These are phyloP conservation scores for Actenoides lindsayi DNA, from an alignment of 2,113 vertebrate species.

Conservation along the genomic window DNA sequence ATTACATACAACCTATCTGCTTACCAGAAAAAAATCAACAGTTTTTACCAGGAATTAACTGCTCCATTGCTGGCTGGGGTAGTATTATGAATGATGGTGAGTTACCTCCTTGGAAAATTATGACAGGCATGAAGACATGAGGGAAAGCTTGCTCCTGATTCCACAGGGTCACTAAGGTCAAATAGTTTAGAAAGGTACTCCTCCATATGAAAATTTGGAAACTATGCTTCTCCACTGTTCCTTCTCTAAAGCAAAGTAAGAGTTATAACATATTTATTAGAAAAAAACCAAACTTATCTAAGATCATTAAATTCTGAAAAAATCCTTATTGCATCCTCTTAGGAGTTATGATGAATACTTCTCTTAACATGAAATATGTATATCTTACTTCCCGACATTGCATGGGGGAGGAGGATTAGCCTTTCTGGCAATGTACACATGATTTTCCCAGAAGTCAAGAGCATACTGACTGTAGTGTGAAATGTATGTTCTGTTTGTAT, in stretches of 20 bases:
- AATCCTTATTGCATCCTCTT: not conserved
- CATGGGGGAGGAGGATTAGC: not conserved
- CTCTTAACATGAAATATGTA: not conserved
- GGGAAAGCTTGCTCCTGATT: not conserved
- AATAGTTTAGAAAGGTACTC: not conserved
- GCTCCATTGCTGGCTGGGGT: constrained; percentile 92
- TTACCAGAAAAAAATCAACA: constrained; percentile 78
- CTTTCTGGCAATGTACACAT: not conserved
- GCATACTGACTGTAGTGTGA: not conserved
- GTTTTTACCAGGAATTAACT: constrained; percentile 79
- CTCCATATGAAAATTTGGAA: not conserved
- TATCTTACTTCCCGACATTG: not conserved
- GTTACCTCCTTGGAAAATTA: not conserved
- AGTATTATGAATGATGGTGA: constrained; percentile 8
- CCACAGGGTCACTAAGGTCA: not conserved
- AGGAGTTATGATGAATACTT: not conserved
- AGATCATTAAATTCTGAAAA: not conserved
- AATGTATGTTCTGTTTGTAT: not conserved
- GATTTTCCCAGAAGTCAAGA: not conserved
- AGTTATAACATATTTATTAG: not conserved
- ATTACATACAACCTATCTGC: constrained; percentile 88
- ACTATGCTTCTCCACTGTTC: not conserved
- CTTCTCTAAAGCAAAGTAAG: not conserved
- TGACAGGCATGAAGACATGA: not conserved
- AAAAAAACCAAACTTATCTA: not conserved